phyloP scores from a whole-genome alignment of 1,140 invertebrate species.

The Vollenhovia emeryi region DNA sequence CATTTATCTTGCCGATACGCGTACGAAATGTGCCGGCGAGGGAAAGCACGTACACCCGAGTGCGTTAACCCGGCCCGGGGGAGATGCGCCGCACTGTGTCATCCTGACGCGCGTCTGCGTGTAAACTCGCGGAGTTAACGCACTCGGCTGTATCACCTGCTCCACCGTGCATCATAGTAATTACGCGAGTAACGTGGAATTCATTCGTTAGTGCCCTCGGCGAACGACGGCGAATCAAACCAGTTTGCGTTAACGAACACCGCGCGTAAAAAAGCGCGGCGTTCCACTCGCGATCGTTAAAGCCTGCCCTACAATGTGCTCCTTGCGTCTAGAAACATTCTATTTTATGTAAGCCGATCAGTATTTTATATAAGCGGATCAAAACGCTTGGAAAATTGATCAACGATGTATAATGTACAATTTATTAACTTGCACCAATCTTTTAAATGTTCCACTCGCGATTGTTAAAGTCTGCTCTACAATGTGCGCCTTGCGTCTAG shows the following conservation, averaged over 20 bases:
- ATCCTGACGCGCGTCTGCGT: background rate
- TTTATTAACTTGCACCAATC: no score
- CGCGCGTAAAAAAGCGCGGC: background rate
- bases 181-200: conserved; percentile 42
- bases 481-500: no score
- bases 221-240: conserved; percentile 18
- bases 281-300: conserved; percentile 17
- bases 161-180: conserved; percentile 17
- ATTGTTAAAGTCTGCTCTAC: no score
- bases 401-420: no score
- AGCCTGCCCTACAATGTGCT: no score
- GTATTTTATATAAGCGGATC: no score
- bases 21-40: conserved; percentile 13
- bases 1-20: conserved; percentile 32
- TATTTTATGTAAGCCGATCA: no score
- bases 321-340: no score
- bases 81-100: background rate
- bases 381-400: no score
- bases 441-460: no score
- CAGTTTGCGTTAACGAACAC: conserved; percentile 13
- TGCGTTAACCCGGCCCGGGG: conserved; percentile 18
- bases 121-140: background rate
- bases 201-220: background rate
- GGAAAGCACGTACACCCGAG: conserved; percentile 12
- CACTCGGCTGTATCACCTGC: conserved; percentile 29